phyloP scores from a whole-genome alignment of 2,888 invertebrate species.

The Bursaphelenchus okinawaensis region DNA sequence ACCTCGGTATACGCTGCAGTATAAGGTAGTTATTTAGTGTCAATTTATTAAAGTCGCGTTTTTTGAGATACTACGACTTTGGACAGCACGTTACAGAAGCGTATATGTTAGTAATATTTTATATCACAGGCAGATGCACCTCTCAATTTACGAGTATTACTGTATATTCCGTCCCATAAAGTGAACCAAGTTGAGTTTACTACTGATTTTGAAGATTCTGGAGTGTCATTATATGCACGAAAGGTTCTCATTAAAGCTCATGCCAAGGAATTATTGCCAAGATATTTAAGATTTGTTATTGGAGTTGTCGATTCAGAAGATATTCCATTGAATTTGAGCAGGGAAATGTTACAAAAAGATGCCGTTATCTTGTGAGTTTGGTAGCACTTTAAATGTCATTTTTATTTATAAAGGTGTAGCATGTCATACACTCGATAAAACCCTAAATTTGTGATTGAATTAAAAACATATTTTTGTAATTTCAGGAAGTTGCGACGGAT shows the following conservation, averaged over 20 bases:
- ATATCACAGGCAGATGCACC: constrained; percentile 76
- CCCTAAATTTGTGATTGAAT: too few relatives aligned
- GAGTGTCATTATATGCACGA: constrained; percentile 80
- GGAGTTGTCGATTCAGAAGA: constrained; percentile 97
- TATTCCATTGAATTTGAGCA: constrained; percentile 89
- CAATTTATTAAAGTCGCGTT: too few relatives aligned
- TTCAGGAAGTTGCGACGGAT: constrained; percentile 71
- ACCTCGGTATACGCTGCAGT: constrained; percentile 83
- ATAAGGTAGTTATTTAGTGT: constrained; percentile 63
- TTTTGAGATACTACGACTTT: too few relatives aligned
- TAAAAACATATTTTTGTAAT: background rate
- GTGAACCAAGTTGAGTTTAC: constrained; percentile 84
- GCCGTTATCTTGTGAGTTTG: constrained; percentile 69
- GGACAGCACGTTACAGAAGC: too few relatives aligned
- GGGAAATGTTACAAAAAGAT: constrained; percentile 90
- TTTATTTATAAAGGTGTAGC: background rate
- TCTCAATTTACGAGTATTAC: constrained; percentile 77
- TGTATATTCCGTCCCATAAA: constrained; percentile 89
- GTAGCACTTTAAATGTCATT: constrained; percentile 2
- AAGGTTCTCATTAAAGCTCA: constrained; percentile 71
- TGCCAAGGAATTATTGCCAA: constrained; percentile 49
- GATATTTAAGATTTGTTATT: constrained; percentile 90
- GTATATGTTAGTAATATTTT: constrained; percentile 6
- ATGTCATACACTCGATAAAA: too few relatives aligned
- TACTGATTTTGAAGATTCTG: constrained; percentile 70